Evolutionary conservation across 2,888 invertebrate genomes (phyloP), one percentile per base, ranked within the genome.

Genomic region (Temnothorax unifasciatus): DNA sequence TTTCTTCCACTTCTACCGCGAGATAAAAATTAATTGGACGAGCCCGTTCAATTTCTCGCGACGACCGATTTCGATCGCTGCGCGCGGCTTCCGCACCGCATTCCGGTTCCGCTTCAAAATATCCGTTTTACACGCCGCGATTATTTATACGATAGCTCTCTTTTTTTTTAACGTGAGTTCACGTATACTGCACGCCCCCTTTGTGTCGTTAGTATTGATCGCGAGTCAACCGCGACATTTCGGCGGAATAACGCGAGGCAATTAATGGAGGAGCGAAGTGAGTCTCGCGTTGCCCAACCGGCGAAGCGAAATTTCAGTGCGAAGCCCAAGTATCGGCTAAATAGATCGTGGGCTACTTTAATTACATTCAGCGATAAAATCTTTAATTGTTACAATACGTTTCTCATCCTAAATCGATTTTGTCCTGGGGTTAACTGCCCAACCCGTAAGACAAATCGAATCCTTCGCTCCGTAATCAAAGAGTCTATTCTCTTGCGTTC

Each of bases 191-290:
- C 66, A 66, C 75, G 25, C 41, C 54, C 41, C 63, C 63, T 29
- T n/a, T 44, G 64, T 61, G 74, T 82, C 63, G 76, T 76, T 66
- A 82, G 74, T 81, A 76, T 82, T 64, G 76, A 66, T 76, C 63
- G 82, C 73, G 82, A 25, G 50, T 54, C 77, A 41, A 57, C 52
- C 25, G 41, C 77, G 77, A 79, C 79, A 59, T 69, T 82, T 74
- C 64, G 69, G 38, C 13, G n/a, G 68, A 41, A 73, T 75, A 68
- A 76, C 84, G 79, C 50, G 66, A 50, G 66, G 82, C 84, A 84
- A 88, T 88, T 83, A 82, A 47, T 73, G 69, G 54, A 75, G 25
- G 18, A 82, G 18, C 54, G 34, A 44, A 63, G 29, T 66, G 29
- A 21, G 64, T 64, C 29, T 47, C 64, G 38, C 21, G 64, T 52